phyloP scores from a whole-genome alignment of 2,113 vertebrate genomes.

The Hypocryptadius cinnamomeus region DNA sequence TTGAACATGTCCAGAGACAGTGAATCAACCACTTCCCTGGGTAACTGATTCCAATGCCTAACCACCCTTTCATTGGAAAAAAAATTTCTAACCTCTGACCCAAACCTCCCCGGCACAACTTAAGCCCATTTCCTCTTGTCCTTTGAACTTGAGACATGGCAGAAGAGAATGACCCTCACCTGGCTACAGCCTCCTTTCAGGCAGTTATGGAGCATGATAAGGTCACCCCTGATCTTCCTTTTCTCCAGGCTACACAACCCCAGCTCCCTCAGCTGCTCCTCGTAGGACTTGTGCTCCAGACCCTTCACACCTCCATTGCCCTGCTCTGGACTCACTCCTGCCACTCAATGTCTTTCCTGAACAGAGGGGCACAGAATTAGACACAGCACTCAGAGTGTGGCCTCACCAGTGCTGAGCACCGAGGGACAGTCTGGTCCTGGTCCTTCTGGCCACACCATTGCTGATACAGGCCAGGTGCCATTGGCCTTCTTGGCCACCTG shows the following conservation, averaged over 20 bases:
- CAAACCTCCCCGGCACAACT: neutral
- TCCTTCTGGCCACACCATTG: neutral
- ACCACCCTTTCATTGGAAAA: neutral
- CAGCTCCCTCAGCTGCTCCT: neutral
- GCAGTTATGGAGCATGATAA: rapidly evolving
- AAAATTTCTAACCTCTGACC: neutral
- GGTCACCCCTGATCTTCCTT: neutral
- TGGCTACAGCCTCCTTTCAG: neutral
- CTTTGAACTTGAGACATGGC: neutral
- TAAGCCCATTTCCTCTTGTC: neutral
- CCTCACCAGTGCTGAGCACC: rapidly evolving
- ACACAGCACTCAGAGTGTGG: rapidly evolving
- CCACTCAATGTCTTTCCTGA: rapidly evolving
- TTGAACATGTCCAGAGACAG: neutral
- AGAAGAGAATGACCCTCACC: rapidly evolving
- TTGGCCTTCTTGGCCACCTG: neutral
- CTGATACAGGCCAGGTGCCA: neutral
- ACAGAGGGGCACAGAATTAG: rapidly evolving
- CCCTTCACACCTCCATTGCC: rapidly evolving
- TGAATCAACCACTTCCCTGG: neutral
- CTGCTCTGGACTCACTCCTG: rapidly evolving
- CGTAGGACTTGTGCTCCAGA: neutral
- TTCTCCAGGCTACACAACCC: neutral
- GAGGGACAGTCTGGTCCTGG: rapidly evolving
- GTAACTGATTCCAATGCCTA: neutral